Base-by-base conservation (phyloP, 2,888 invertebrate species). In the Ophioninae sp. region DNA sequence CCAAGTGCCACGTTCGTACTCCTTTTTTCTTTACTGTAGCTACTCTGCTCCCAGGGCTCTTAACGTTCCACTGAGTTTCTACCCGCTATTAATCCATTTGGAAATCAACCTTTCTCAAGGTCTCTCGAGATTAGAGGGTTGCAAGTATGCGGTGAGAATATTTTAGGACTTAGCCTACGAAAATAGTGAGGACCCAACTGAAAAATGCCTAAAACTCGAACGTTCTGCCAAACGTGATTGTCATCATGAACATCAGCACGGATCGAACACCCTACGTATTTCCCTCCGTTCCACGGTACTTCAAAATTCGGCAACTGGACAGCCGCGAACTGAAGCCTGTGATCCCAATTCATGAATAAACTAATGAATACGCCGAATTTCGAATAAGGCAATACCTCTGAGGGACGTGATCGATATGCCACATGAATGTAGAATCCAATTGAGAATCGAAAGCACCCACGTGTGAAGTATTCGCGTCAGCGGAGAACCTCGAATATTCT, bases 331-430 rank as follows among this genome's bases (percentile, higher is more conserved):
- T 84, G 82, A 76, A 69, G 79, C 79, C 79, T 68, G 67, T 83
- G 86, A 85, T 86, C 86, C 84, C 86, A 87, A 89, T 89, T 89
- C 89, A 89, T 88, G 87, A 88, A 81, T 87, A 79, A 80, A 85
- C 82, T 86, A 86, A 85, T 85, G 84, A 84, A 85, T 86, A 86
- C 84, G 81, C 83, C 85, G 81, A 64, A 73, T 83, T 79, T 69
- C 73, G 85, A 82, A 84, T 84, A 76, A 73, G 81, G 79, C 79
- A 73, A 84, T 84, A 77, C 81, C 84, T 58, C 67, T 59, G 77
- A 73, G 79, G 78, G 76, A 82, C 64, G 68, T 68, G 81, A 84
- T 84, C 84, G 84, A 84, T 84, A 82, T 77, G 74, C 76, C 81
- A 69, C 81, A 77, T 84, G 81, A 84, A 82, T 84, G 76, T 81